These are phyloP conservation scores for Eurois occulta DNA, from an alignment of 2,888 invertebrate species.

Conservation along the genomic window DNA sequence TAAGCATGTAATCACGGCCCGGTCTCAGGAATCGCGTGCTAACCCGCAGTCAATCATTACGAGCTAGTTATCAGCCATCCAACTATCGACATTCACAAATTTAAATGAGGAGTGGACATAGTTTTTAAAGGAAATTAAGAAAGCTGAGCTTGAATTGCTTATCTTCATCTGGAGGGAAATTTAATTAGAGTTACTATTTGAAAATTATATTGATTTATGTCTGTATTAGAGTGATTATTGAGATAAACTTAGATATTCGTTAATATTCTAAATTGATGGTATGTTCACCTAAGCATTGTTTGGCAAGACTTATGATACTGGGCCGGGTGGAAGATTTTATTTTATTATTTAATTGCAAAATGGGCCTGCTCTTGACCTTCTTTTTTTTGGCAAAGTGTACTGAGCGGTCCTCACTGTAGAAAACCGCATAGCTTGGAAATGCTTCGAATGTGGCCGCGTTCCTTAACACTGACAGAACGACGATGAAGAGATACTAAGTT, in stretches of 20 bases:
- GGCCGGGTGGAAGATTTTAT: too few relatives aligned
- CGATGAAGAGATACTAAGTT: too few relatives aligned
- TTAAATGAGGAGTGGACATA: constrained; percentile 35
- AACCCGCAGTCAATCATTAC: constrained; percentile 49
- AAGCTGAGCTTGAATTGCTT: constrained; percentile 49
- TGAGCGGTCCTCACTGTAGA: too few relatives aligned
- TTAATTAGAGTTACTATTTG: constrained; percentile 40
- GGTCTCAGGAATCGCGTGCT: constrained; percentile 57
- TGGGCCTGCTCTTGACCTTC: too few relatives aligned
- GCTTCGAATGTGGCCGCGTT: too few relatives aligned
- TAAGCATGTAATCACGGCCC: constrained; percentile 55
- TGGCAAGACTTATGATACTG: too few relatives aligned
- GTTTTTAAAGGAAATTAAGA: constrained; percentile 64
- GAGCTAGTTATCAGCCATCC: constrained; percentile 53
- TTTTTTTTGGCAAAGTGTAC: too few relatives aligned
- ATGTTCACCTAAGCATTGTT: too few relatives aligned
- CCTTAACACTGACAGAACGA: too few relatives aligned
- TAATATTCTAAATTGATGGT: too few relatives aligned
- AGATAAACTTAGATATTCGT: neutral
- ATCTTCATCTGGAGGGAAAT: constrained; percentile 40
- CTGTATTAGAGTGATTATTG: neutral
- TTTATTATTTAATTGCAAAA: too few relatives aligned
- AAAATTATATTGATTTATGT: constrained; percentile 9
- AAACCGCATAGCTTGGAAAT: too few relatives aligned
- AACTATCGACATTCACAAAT: constrained; percentile 51